These are phyloP conservation scores for Chrysogorgia sp. DNA, from an alignment of 92 coral and sea anemone genomes.

Conservation along the genomic window DNA sequence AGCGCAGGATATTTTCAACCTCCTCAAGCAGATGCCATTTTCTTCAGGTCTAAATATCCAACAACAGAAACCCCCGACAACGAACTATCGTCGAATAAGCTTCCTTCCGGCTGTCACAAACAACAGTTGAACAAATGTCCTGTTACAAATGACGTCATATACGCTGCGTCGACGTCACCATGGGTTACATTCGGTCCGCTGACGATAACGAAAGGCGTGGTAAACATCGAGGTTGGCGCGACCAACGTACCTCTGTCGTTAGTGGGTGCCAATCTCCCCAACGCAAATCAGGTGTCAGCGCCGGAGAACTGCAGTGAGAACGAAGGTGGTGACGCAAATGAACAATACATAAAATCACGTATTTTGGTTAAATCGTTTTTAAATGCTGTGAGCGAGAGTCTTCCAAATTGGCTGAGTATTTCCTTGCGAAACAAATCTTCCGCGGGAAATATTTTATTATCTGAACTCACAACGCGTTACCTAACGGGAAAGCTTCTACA, in stretches of 20 bases:
- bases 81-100: not conserved
- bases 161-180: constrained; percentile 55
- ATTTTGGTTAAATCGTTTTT: constrained; percentile 54
- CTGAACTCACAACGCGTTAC: constrained; percentile 55
- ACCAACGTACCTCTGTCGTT: constrained; percentile 59
- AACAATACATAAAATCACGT: constrained; percentile 2
- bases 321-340: not conserved
- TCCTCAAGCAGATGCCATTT: constrained; percentile 51
- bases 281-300: not conserved
- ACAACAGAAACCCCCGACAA: constrained; percentile 34
- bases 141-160: constrained; percentile 22
- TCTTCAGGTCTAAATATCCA: constrained; percentile 41
- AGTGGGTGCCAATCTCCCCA: constrained; percentile 53
- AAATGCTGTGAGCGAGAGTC: constrained; percentile 42
- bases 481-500: constrained; percentile 59
- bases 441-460: not conserved
- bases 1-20: constrained; percentile 51
- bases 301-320: not conserved
- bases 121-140: constrained; percentile 52
- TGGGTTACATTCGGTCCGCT: constrained; percentile 47
- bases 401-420: constrained; percentile 70
- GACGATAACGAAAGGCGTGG: constrained; percentile 60
- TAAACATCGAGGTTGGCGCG: constrained; percentile 31
- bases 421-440: constrained; percentile 27
- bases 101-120: constrained; percentile 66